Evolutionary conservation across 23 tunicate genomes (phyloP).

Genomic region (Styela clava): DNA sequence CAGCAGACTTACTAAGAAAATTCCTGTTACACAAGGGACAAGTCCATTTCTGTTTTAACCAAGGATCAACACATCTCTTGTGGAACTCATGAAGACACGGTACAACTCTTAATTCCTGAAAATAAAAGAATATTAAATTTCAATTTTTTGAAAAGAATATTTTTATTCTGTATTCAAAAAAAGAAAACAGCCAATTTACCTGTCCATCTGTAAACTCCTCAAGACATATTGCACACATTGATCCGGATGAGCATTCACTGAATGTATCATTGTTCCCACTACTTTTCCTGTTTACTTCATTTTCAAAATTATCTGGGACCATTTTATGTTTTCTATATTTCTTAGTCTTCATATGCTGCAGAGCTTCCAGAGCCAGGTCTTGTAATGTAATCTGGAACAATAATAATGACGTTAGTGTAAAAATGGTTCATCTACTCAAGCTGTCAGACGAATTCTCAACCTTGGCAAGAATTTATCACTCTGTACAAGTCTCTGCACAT

Average conservation of each 20-base stretch:
- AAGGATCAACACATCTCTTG: conserved; percentile 84
- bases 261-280: conserved; percentile 1
- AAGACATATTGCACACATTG: conserved; percentile 62
- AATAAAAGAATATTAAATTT: too few species aligned
- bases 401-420: not conserved
- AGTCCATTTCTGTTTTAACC: conserved; percentile 66
- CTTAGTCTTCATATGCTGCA: conserved; percentile 35
- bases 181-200: too few species aligned
- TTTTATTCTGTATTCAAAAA: not conserved
- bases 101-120: conserved; percentile 51
- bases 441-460: too few species aligned
- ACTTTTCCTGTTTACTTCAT: not conserved
- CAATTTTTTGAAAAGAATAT: not conserved
- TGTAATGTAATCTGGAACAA: conserved; percentile 21
- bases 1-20: conserved; percentile 31
- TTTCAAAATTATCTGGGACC: not conserved
- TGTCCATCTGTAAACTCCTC: conserved; percentile 48
- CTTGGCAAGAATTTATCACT: too few species aligned
- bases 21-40: conserved; percentile 88
- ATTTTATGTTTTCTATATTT: conserved; percentile 19
- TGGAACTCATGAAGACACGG: conserved; percentile 72
- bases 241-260: conserved; percentile 37
- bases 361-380: conserved; percentile 34
- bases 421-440: not conserved
- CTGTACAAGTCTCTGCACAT: too few species aligned